A percentile compares a stretch with the other conserved stretches of the same genome.
These are phyloP conservation scores for Doryteuthis pealeii DNA, from an alignment of 1,140 invertebrate species.

Conservation along the genomic window DNA sequence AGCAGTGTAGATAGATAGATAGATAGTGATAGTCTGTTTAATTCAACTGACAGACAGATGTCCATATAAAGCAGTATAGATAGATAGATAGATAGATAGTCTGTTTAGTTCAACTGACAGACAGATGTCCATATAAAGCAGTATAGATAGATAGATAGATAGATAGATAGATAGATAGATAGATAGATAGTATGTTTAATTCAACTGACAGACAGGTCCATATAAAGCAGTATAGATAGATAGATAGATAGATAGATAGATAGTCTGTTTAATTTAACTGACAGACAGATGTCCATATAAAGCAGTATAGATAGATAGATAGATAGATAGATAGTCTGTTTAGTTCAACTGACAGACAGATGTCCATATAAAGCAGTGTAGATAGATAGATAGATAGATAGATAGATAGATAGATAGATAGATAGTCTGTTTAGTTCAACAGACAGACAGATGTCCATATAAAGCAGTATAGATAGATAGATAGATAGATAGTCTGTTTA, in stretches of 20 bases:
- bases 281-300: no score
- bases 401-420: not conserved
- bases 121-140: no score
- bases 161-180: constrained; percentile 2
- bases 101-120: no score
- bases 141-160: constrained; percentile 2
- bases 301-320: not conserved
- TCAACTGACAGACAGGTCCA: not conserved
- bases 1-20: not conserved
- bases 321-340: not conserved
- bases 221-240: not conserved
- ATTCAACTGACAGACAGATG: no score
- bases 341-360: no score
- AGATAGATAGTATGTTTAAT: not conserved
- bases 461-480: no score
- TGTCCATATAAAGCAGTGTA: not conserved
- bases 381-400: not conserved
- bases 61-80: not conserved
- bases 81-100: not conserved
- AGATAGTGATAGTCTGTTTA: no score
- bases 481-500: no score
- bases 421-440: no score
- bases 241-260: not conserved
- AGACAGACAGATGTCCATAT: no score
- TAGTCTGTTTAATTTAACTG: not conserved